Base-by-base conservation (phyloP, 1,140 invertebrate genomes). In the Solen grandis region DNA sequence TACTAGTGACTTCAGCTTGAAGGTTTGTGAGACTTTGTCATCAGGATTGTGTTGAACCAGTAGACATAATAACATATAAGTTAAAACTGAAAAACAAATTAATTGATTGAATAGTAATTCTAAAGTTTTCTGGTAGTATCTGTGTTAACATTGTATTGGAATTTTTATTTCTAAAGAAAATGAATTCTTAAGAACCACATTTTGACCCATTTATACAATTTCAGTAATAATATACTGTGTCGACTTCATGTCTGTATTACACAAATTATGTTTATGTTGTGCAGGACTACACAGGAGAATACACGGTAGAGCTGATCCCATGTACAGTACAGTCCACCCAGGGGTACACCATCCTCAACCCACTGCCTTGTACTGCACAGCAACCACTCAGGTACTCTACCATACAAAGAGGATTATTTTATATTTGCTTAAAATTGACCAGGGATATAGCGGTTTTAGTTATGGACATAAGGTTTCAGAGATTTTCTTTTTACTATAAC, bases 231-330 rank as follows among this genome's bases (percentile, higher is more conserved):
- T n/a, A n/a, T n/a, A n/a, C n/a, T n/a, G n/a, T n/a, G n/a, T n/a
- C n/a, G n/a, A n/a, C n/a, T n/a, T n/a, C n/a, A n/a, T n/a, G n/a
- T n/a, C n/a, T n/a, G n/a, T n/a, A n/a, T n/a, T n/a, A n/a, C n/a
- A n/a, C n/a, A n/a, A n/a, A n/a, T n/a, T n/a, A n/a, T n/a, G n/a
- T n/a, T n/a, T n/a, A n/a, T n/a, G n/a, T n/a, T n/a, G n/a, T 83
- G 4, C 73, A 92, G 90, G 90, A 92, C 81, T 92, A 92, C 81
- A 92, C 92, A 25, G 93, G 93, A 10, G 81, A 90, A 27, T 94
- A 94, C 78, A 85, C 74, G 0, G 84, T 93, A 27, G 85, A 91
- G 46, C 87, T 94, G 5, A 87, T 93, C 16, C 93, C 93, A 5
- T 94, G 93, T 82, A 88, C 88, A 29, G 93, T 91, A 5, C 84